phyloP scores from a whole-genome alignment of 2,113 vertebrate species.

The Strix aluco region DNA sequence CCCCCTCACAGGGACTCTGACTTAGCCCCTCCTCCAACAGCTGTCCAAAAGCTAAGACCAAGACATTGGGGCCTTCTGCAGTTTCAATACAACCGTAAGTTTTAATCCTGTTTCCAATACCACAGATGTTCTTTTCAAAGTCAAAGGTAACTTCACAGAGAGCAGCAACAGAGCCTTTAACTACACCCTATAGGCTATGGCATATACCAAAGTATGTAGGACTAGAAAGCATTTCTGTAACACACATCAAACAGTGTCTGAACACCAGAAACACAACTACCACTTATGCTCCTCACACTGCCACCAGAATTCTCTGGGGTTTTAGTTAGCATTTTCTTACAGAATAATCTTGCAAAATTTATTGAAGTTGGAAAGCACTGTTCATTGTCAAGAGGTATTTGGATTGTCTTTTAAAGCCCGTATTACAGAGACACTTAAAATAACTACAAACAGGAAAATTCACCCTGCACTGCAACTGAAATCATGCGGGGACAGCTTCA shows the following conservation, averaged over 20 bases:
- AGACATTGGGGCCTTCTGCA: background rate
- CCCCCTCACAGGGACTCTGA: background rate
- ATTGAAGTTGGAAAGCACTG: background rate
- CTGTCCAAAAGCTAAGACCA: background rate
- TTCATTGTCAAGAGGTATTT: background rate
- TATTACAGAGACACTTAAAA: background rate
- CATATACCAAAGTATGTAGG: rapidly evolving
- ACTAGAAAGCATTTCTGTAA: background rate
- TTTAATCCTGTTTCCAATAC: background rate
- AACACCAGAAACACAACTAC: background rate
- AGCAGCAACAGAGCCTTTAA: background rate
- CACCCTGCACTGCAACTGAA: background rate
- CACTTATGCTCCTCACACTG: rapidly evolving
- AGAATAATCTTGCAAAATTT: background rate
- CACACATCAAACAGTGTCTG: background rate
- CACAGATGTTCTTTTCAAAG: background rate
- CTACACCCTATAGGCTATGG: rapidly evolving
- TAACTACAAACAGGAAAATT: background rate
- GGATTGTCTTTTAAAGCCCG: background rate
- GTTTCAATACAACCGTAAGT: no score
- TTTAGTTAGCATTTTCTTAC: background rate
- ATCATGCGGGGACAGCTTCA: background rate
- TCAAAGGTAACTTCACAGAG: background rate
- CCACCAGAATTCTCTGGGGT: no score
- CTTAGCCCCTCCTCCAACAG: background rate